Evolutionary conservation across 2,113 vertebrate species (phyloP), one percentile per base, ranked within the genome.

Genomic region (Anarhynchus alexandrinus): DNA sequence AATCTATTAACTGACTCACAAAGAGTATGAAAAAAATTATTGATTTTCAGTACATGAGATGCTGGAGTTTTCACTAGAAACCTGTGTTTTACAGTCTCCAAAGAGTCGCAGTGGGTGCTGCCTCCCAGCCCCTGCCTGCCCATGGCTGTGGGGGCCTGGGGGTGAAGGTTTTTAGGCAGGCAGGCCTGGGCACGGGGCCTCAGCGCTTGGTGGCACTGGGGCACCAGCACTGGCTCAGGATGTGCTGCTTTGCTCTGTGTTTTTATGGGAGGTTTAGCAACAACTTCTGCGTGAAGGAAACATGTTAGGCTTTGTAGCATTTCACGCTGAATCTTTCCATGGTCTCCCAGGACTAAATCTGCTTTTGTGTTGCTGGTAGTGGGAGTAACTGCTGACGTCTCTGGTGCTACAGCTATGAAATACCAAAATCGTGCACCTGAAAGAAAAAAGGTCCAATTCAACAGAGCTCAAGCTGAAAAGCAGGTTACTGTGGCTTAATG

Each of bases 111-210:
- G 22, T n/a, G 29, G 32, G 29, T 72, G 76, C 49, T 83, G 73
- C 19, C 6, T 8, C 40, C 11, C 18, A 65, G 38, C 8, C 3
- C 11, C 8, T 71, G 20, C 40, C 36, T 23, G 38, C 13, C 43
- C 4, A 1, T 61, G 77, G 32, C 43, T 1, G 1, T 1, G 1
- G 10, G 15, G 18, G 5, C 1, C 25, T 5, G 22, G 23, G 11
- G 15, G 16, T n/a, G 43, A 58, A 62, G 34, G 0, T 49, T 62
- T 62, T 81, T 59, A 7, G 19, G 27, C 5, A 17, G 54, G 29
- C 23, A 29, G 34, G 25, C 8, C n/a, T 57, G 18, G 20, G 42
- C 25, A 26, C 0, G 0, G 13, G 12, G 20, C 25, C 23, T 69
- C 0, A 1, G 47, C 12, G 8, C 5, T 61, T 11, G 1, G 19